Evolutionary conservation across 2,888 invertebrate species (phyloP).

Genomic region (Nephrotoma appendiculata): DNA sequence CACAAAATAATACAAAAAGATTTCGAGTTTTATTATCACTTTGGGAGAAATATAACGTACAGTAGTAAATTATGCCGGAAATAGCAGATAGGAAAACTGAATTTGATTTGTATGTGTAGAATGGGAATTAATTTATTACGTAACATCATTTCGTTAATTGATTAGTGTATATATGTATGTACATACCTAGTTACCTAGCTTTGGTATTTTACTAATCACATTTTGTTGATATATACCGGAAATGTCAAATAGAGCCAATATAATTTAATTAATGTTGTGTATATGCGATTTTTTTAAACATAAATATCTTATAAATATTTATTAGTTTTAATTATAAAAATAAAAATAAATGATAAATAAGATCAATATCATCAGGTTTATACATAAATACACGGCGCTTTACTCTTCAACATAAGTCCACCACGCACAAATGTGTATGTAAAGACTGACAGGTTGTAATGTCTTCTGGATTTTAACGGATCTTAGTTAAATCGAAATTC

Average conservation of each 20-base stretch:
- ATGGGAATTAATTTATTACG: not conserved
- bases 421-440: too few relatives aligned
- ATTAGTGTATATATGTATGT: not conserved
- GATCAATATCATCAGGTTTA: not conserved
- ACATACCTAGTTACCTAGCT: too few relatives aligned
- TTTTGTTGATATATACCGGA: too few relatives aligned
- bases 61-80: not conserved
- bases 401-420: too few relatives aligned
- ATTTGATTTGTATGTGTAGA: not conserved
- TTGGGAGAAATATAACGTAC: not conserved
- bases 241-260: too few relatives aligned
- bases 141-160: not conserved
- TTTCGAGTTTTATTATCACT: not conserved
- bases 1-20: not conserved
- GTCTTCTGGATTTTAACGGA: too few relatives aligned
- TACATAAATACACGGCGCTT: too few relatives aligned
- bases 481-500: too few relatives aligned
- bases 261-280: too few relatives aligned
- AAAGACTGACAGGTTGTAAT: too few relatives aligned
- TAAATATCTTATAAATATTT: not conserved
- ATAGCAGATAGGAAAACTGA: not conserved
- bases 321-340: not conserved
- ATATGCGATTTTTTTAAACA: not conserved
- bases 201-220: too few relatives aligned
- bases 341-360: not conserved